Evolutionary conservation across 1,140 invertebrate species (phyloP).

Genomic region (Mycetomoellerius zeteki): DNA sequence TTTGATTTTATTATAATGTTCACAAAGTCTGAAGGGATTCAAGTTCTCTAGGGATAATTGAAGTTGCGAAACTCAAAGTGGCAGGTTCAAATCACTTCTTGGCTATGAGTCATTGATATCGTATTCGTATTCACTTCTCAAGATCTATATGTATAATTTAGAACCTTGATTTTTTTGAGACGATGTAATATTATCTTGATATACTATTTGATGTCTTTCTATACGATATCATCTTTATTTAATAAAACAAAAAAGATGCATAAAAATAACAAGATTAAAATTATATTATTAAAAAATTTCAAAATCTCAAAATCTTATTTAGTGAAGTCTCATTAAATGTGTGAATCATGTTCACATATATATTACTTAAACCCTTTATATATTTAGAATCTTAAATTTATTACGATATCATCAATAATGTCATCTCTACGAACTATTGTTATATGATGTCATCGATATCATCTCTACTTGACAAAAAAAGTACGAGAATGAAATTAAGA

Average conservation of each 20-base stretch:
- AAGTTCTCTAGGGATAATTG: background rate
- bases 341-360: background rate
- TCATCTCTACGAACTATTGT: background rate
- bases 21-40: too few species aligned
- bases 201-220: background rate
- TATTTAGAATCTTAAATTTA: background rate
- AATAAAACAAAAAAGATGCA: background rate
- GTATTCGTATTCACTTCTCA: background rate
- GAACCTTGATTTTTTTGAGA: background rate
- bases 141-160: slow-evolving; percentile 5
- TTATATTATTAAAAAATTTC: background rate
- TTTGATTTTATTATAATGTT: too few species aligned
- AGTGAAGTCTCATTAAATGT: background rate
- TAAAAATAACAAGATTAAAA: background rate
- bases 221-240: background rate
- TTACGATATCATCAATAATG: background rate
- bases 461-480: background rate
- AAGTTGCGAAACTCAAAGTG: background rate
- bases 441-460: background rate
- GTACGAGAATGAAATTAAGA: background rate
- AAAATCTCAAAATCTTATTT: background rate
- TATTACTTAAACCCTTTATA: too few species aligned
- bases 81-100: background rate
- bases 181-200: background rate
- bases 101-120: background rate